phyloP scores from a whole-genome alignment of 2,888 invertebrate genomes.

The Leucophenga montana region DNA sequence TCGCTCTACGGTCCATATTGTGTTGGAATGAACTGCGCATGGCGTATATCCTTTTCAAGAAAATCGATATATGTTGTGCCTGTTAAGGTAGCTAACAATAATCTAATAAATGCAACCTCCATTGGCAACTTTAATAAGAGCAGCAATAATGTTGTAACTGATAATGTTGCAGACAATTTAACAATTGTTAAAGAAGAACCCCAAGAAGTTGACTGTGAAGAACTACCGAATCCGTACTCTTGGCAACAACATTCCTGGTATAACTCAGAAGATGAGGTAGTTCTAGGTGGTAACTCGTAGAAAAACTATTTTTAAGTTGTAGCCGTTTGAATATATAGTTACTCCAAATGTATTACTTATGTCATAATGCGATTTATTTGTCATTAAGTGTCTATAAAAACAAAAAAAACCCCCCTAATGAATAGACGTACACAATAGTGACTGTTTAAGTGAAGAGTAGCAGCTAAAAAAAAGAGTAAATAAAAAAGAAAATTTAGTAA shows the following conservation, averaged over 20 bases:
- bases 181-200: constrained; percentile 49
- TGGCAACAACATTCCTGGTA: constrained; percentile 22
- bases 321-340: too few species aligned
- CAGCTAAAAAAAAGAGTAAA: not conserved
- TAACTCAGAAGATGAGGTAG: not conserved
- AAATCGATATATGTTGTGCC: constrained; percentile 45
- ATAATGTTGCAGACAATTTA: not conserved
- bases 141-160: too few species aligned
- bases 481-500: not conserved
- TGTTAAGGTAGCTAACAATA: too few species aligned
- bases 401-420: too few species aligned
- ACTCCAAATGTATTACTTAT: too few species aligned
- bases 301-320: not conserved
- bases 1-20: not conserved
- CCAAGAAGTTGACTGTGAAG: constrained; percentile 40
- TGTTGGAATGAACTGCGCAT: not conserved
- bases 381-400: too few species aligned
- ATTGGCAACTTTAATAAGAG: not conserved
- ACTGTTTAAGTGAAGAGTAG: not conserved
- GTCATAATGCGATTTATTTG: too few species aligned
- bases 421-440: not conserved
- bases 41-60: constrained; percentile 46
- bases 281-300: constrained; percentile 5
- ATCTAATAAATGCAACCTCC: too few species aligned
- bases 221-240: constrained; percentile 27